Percentiles rank a stretch among this genome's conserved stretches.
Evolutionary conservation across 2,888 invertebrate species (phyloP).

Genomic region (Drosophila rubida): DNA sequence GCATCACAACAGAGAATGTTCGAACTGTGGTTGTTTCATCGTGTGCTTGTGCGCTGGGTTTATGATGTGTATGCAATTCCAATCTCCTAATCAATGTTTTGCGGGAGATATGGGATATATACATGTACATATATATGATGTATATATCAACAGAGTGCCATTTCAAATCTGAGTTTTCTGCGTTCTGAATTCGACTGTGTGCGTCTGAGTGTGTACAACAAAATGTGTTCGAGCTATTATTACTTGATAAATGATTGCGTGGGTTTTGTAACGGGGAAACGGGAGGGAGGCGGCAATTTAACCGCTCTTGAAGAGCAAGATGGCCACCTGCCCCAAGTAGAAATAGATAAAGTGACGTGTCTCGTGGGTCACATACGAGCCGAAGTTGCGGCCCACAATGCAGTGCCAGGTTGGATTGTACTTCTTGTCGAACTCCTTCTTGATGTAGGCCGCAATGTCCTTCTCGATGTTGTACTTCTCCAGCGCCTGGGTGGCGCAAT

Average conservation of each 20-base stretch:
- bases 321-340: slow-evolving; percentile 98
- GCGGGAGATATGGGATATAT: background rate
- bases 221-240: slow-evolving; percentile 1
- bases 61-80: slow-evolving; percentile 6
- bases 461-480: slow-evolving; percentile 99
- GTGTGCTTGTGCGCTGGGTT: background rate
- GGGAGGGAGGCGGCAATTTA: slow-evolving; percentile 85
- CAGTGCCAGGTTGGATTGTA: slow-evolving; percentile 99
- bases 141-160: slow-evolving; percentile 33
- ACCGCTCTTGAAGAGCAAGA: slow-evolving; percentile 57
- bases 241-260: background rate
- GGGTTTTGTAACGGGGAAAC: background rate
- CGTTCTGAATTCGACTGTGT: slow-evolving; percentile 14
- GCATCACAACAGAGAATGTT: background rate
- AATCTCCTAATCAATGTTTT: slow-evolving; percentile 3
- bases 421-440: slow-evolving; percentile 99
- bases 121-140: background rate
- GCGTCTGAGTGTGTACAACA: background rate
- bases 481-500: slow-evolving; percentile 99
- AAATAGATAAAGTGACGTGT: slow-evolving; percentile 99
- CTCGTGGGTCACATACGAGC: slow-evolving; percentile 99
- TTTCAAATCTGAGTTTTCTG: slow-evolving; percentile 52
- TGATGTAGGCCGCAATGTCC: slow-evolving; percentile 99
- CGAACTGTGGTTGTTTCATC: background rate
- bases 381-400: slow-evolving; percentile 99